Conservation (phyloP, 1,140 invertebrate genomes). For the Asobara japonica region DNA sequence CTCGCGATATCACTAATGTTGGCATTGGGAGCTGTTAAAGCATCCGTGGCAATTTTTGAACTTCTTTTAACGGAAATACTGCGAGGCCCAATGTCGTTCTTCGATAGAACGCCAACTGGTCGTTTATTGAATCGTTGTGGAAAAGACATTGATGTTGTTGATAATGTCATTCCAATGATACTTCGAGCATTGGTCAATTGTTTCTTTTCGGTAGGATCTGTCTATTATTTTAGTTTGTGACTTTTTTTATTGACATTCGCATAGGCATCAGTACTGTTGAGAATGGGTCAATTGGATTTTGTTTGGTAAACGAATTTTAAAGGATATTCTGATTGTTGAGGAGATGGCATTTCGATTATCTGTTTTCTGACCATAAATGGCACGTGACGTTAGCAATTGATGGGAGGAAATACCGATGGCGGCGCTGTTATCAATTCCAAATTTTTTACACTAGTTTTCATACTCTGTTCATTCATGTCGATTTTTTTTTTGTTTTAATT, state of each 20-base stretch:
- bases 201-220: conserved; percentile 65
- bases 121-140: conserved; percentile 79
- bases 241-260: background rate
- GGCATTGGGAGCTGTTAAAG: conserved; percentile 71
- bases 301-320: too few species aligned
- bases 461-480: too few species aligned
- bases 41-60: conserved; percentile 71
- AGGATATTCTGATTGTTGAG: too few species aligned
- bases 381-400: too few species aligned
- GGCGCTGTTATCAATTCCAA: too few species aligned
- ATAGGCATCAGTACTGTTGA: too few species aligned
- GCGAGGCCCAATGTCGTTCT: conserved; percentile 77
- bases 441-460: too few species aligned
- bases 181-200: conserved; percentile 60
- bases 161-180: conserved; percentile 65
- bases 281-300: too few species aligned
- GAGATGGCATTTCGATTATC: too few species aligned
- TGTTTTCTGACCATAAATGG: too few species aligned
- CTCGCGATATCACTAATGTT: conserved; percentile 68
- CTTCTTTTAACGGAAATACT: conserved; percentile 72
- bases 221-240: background rate
- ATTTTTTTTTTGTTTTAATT: too few species aligned
- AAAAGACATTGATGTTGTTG: conserved; percentile 77
- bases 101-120: conserved; percentile 79
- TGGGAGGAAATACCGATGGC: too few species aligned